Percentiles rank a stretch among this genome's conserved stretches.
Conservation (phyloP, 2,797 vertebrate genomes). For the Alauda arvensis region DNA sequence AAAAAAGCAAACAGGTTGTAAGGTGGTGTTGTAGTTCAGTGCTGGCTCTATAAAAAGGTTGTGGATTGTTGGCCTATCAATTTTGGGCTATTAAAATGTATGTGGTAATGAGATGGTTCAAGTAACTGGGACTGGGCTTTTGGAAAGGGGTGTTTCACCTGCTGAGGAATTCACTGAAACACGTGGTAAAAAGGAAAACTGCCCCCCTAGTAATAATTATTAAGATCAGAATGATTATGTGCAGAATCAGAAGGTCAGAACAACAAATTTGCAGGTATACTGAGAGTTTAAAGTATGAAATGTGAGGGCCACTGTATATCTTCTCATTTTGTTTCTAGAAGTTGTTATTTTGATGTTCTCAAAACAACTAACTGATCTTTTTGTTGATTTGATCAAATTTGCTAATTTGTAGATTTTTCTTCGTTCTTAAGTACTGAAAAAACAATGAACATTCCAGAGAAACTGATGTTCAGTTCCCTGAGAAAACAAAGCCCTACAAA, state of each 20-base stretch:
- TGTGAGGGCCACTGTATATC: neutral
- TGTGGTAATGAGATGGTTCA: neutral
- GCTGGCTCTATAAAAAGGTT: neutral
- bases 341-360: neutral
- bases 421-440: neutral
- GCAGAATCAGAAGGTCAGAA: neutral
- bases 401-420: neutral
- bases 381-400: neutral
- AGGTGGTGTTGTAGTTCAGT: neutral
- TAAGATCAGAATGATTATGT: neutral
- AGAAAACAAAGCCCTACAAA: neutral
- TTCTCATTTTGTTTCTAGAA: neutral
- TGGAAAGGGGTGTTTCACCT: neutral
- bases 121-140: neutral
- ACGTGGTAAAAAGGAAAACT: neutral
- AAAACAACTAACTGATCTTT: neutral
- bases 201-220: neutral
- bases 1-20: neutral
- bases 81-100: neutral
- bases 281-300: neutral
- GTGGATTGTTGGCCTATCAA: neutral
- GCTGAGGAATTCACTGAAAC: neutral
- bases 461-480: neutral
- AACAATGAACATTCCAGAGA: neutral
- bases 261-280: neutral